Conservation (phyloP, 2,113 vertebrate species). For the Argyrosomus japonicus region DNA sequence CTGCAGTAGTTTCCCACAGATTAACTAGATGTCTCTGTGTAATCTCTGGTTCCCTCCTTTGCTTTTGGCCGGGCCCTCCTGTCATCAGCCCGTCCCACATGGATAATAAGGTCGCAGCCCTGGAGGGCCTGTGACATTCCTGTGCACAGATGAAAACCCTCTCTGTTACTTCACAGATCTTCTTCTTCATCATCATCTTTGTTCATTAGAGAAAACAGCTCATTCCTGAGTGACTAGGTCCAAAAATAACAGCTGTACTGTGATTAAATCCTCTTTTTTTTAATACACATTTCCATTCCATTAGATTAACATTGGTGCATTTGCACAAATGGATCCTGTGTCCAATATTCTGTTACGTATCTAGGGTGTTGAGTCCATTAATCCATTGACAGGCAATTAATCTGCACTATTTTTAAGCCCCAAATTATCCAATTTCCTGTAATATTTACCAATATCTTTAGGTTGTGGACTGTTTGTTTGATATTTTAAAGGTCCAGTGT, state of each 20-base stretch:
- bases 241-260: slow-evolving; percentile 1
- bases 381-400: no score
- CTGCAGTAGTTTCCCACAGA: slow-evolving; percentile 25
- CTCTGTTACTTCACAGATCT: neutral
- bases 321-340: neutral
- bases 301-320: neutral
- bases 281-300: neutral
- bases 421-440: no score
- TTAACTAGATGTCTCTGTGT: slow-evolving; percentile 34
- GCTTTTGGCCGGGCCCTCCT: neutral
- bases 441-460: no score
- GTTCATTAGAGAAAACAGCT: neutral
- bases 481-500: no score
- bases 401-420: no score
- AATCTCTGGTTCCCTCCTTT: slow-evolving; percentile 46
- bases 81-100: slow-evolving; percentile 40
- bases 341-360: neutral
- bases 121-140: slow-evolving; percentile 24
- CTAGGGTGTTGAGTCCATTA: no score
- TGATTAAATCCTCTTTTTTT: slow-evolving; percentile 7
- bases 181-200: neutral
- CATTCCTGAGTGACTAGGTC: neutral
- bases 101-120: slow-evolving; percentile 43
- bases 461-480: no score
- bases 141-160: slow-evolving; percentile 2